phyloP scores from a whole-genome alignment of 1,140 invertebrate species.

The Sitodiplosis mosellana region DNA sequence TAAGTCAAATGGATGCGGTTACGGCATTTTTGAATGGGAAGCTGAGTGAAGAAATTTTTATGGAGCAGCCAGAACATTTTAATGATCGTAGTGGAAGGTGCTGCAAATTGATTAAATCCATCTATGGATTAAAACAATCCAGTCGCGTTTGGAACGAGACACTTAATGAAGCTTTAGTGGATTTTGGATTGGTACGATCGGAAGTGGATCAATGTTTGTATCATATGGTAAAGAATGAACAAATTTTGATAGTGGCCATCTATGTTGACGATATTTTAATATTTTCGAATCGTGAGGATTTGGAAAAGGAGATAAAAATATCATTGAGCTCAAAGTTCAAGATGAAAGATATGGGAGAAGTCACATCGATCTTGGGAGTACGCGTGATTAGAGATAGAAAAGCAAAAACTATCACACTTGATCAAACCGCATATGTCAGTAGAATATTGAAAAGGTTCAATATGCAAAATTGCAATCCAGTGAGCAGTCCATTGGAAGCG shows the following conservation, averaged over 20 bases:
- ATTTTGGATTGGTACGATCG: conserved; percentile 10
- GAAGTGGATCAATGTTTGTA: conserved; percentile 19
- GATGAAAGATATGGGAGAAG: conserved; percentile 11
- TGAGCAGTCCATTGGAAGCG: conserved; percentile 9
- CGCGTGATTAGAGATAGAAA: conserved; percentile 13
- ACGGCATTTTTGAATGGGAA: no score
- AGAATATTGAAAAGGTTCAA: conserved; percentile 12
- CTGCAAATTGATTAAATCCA: conserved; percentile 16
- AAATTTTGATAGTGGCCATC: neutral
- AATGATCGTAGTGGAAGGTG: conserved; percentile 9
- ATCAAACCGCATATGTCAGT: conserved; percentile 18
- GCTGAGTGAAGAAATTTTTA: conserved; percentile 24
- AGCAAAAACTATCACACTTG: conserved; percentile 12
- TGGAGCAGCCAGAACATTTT: conserved; percentile 18
- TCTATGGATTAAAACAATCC: conserved; percentile 25
- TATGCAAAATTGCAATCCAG: conserved; percentile 14
- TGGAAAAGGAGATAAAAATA: conserved; percentile 8
- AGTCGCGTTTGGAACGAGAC: conserved; percentile 14
- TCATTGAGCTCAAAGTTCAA: conserved; percentile 11
- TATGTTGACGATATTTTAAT: conserved; percentile 7
- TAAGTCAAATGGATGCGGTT: conserved; percentile 20
- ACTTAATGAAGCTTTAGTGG: conserved; percentile 11
- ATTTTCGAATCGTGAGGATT: conserved; percentile 4
- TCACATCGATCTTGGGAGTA: conserved; percentile 15
- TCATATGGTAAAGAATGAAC: conserved; percentile 2